These are phyloP conservation scores for Homalodisca vitripennis DNA, from an alignment of 1,140 invertebrate genomes.

Conservation along the genomic window DNA sequence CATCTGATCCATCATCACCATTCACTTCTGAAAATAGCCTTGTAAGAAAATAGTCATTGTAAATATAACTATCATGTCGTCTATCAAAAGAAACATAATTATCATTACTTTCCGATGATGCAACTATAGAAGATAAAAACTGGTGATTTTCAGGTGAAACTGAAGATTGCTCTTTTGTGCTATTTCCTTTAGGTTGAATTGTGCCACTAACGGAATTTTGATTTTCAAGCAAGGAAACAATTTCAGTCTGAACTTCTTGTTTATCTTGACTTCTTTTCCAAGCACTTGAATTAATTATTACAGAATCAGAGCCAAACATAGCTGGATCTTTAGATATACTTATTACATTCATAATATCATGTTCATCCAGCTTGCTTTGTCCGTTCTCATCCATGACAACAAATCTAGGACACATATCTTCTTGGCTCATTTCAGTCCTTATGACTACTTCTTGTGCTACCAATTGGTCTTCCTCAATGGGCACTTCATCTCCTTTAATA, in stretches of 20 bases:
- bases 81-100: neutral
- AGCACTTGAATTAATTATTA: neutral
- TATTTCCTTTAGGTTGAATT: neutral
- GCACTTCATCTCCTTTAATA: neutral
- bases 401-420: neutral
- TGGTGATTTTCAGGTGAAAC: neutral
- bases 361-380: neutral
- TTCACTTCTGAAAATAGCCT: neutral
- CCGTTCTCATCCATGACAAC: neutral
- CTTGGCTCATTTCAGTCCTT: neutral
- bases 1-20: neutral
- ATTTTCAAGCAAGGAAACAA: neutral
- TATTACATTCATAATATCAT: conserved; percentile 3
- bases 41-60: neutral
- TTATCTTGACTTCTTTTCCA: neutral
- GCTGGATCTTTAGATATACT: neutral
- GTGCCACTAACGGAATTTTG: too few species aligned
- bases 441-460: neutral
- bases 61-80: conserved; percentile 4
- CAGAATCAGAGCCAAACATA: neutral
- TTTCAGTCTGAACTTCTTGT: neutral
- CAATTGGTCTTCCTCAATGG: neutral
- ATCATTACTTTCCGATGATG: neutral
- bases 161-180: neutral
- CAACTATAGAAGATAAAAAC: neutral